phyloP scores from a whole-genome alignment of 2,113 vertebrate genomes.

The Panurus biarmicus region DNA sequence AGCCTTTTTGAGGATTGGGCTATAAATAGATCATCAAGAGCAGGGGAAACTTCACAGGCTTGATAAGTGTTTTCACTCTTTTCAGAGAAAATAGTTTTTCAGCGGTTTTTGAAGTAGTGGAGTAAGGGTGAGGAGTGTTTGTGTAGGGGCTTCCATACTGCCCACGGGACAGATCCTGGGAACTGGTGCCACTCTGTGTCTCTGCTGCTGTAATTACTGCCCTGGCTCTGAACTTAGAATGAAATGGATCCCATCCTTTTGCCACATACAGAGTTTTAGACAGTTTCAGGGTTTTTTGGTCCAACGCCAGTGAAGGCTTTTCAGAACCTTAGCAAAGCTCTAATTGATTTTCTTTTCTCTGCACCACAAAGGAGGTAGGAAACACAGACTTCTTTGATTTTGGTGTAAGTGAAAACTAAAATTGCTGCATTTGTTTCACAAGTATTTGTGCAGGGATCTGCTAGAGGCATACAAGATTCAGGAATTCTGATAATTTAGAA shows the following conservation, averaged over 20 bases:
- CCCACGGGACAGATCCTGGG: background rate
- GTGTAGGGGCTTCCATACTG: background rate
- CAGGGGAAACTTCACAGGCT: background rate
- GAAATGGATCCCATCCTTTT: background rate
- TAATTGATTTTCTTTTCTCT: background rate
- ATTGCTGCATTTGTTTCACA: background rate
- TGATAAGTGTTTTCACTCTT: background rate
- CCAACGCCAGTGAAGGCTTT: background rate
- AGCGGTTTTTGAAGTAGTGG: background rate
- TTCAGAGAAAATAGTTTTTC: background rate
- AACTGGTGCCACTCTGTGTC: background rate
- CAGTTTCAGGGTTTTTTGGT: background rate
- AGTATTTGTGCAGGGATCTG: background rate
- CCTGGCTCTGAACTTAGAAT: background rate
- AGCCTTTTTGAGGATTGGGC: background rate
- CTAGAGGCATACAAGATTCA: background rate
- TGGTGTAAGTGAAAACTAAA: background rate
- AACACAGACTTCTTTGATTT: background rate
- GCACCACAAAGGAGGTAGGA: background rate
- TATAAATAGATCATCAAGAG: slow-evolving; percentile 1
- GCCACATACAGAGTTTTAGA: background rate
- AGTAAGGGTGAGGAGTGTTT: background rate
- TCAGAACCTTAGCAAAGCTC: background rate
- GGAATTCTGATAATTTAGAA: background rate
- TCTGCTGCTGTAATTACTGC: background rate